A percentile compares a stretch with the other conserved stretches of the same genome.
These are phyloP conservation scores for Pachypanchax playfairii DNA, from an alignment of 2,113 vertebrate species.

Conservation along the genomic window DNA sequence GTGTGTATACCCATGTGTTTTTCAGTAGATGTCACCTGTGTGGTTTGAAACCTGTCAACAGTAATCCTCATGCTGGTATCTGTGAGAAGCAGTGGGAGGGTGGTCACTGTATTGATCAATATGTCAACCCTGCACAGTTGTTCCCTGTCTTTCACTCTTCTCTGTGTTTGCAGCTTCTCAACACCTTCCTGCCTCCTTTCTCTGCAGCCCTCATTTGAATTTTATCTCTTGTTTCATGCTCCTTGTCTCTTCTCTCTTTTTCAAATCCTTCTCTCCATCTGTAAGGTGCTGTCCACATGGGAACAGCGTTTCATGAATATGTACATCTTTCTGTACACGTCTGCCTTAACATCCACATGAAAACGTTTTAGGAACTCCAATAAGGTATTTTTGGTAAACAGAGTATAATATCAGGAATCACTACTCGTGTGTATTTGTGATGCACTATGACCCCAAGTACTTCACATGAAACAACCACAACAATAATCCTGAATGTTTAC, in stretches of 20 bases:
- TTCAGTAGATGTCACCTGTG: conserved; percentile 57
- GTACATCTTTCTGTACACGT: too few relatives aligned
- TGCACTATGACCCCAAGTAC: too few relatives aligned
- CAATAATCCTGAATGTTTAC: too few relatives aligned
- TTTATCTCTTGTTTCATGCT: conserved; percentile 1
- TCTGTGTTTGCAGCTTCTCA: conserved; percentile 1
- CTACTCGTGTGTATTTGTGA: too few relatives aligned
- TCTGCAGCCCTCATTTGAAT: conserved; percentile 20
- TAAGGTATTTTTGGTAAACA: too few relatives aligned
- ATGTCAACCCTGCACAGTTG: conserved; percentile 53
- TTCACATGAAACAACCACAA: too few relatives aligned
- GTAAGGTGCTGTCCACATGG: too few relatives aligned
- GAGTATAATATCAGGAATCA: too few relatives aligned
- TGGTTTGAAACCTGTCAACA: conserved; percentile 53
- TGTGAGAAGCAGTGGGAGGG: conserved; percentile 27
- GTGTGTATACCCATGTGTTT: too few relatives aligned
- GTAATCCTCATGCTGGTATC: conserved; percentile 52
- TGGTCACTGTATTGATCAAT: conserved; percentile 59
- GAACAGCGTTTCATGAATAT: too few relatives aligned
- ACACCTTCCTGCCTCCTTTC: conserved; percentile 3
- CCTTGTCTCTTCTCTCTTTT: neutral
- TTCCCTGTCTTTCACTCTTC: conserved; percentile 28
- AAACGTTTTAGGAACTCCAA: too few relatives aligned
- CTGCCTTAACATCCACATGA: too few relatives aligned
- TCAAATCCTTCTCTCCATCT: conserved; percentile 2